Evolutionary conservation across 2,888 invertebrate species (phyloP).

Genomic region (Zonitis immaculata): DNA sequence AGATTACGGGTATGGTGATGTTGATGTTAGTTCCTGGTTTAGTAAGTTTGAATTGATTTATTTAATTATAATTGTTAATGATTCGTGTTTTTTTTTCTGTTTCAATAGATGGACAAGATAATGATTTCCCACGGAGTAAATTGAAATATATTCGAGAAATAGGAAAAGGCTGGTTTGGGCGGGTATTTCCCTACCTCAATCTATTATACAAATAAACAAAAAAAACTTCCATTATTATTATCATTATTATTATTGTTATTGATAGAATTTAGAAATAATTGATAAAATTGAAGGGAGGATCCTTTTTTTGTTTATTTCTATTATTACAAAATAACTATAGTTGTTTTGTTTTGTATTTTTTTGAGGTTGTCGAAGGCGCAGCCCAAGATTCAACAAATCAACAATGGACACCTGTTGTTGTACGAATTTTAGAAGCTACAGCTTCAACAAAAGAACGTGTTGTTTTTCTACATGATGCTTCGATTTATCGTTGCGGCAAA

Average conservation of each 20-base stretch:
- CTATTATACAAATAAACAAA: neutral
- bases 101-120: slow-evolving; percentile 49
- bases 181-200: slow-evolving; percentile 44
- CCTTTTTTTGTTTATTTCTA: neutral
- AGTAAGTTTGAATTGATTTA: slow-evolving; percentile 39
- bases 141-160: slow-evolving; percentile 78
- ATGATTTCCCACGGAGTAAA: slow-evolving; percentile 68
- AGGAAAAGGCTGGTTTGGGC: slow-evolving; percentile 82
- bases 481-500: slow-evolving; percentile 62
- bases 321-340: neutral
- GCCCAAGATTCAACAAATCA: slow-evolving; percentile 51
- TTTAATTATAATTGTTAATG: neutral
- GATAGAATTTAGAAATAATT: too few species aligned
- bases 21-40: slow-evolving; percentile 50
- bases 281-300: too few species aligned
- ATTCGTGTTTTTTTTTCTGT: neutral
- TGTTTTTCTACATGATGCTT: slow-evolving; percentile 72
- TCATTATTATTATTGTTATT: too few species aligned
- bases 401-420: slow-evolving; percentile 60
- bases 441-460: slow-evolving; percentile 71
- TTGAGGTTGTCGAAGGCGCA: slow-evolving; percentile 72
- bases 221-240: neutral
- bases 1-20: slow-evolving; percentile 43
- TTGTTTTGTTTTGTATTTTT: too few species aligned
- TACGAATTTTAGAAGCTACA: slow-evolving; percentile 74